Evolutionary conservation across 2,113 vertebrate species (phyloP).

Genomic region (Poeciliopsis occidentalis): DNA sequence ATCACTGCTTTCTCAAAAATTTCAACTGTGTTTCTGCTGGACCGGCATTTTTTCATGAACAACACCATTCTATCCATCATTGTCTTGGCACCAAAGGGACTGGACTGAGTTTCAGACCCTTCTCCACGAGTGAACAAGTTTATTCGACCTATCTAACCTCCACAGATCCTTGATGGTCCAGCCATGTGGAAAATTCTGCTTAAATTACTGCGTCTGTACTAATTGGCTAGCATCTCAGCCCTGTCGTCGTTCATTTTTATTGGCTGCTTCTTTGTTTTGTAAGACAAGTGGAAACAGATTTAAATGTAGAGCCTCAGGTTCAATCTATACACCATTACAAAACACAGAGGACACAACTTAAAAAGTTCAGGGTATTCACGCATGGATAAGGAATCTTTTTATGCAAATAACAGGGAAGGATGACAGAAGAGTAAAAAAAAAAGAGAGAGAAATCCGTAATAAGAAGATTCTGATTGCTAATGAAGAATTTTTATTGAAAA

Average conservation of each 20-base stretch:
- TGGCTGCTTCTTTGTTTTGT: slow-evolving; percentile 52
- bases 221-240: slow-evolving; percentile 57
- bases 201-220: slow-evolving; percentile 55
- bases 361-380: neutral
- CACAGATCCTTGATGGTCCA: slow-evolving; percentile 15
- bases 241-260: slow-evolving; percentile 57
- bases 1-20: neutral
- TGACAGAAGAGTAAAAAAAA: neutral
- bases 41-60: slow-evolving; percentile 10
- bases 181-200: slow-evolving; percentile 47
- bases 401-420: neutral
- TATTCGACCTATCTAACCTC: slow-evolving; percentile 46
- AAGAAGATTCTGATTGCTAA: slow-evolving; percentile 9
- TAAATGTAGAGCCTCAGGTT: slow-evolving; percentile 31
- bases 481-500: slow-evolving; percentile 19
- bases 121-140: slow-evolving; percentile 17
- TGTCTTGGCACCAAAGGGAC: slow-evolving; percentile 10
- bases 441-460: neutral
- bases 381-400: neutral
- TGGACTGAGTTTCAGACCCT: slow-evolving; percentile 1
- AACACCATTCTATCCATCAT: neutral
- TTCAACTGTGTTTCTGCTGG: slow-evolving; percentile 10
- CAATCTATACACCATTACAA: slow-evolving; percentile 41
- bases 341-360: neutral
- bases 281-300: slow-evolving; percentile 23